Percentiles rank a stretch among this genome's conserved stretches.
phyloP scores from a whole-genome alignment of 2,888 invertebrate species.

The Leptothorax acervorum region DNA sequence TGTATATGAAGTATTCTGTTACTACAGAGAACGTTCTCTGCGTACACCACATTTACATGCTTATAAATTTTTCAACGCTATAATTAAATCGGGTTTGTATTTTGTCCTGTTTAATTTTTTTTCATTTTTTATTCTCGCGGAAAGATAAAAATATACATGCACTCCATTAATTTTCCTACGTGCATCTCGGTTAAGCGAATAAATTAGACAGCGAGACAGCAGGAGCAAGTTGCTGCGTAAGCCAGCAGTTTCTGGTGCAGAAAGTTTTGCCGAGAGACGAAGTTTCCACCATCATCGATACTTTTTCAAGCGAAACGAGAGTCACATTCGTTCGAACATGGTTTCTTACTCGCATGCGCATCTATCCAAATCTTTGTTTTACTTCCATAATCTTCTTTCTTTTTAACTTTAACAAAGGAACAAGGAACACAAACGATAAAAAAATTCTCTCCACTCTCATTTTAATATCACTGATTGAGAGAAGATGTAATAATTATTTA shows the following conservation, averaged over 20 bases:
- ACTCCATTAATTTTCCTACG: constrained; percentile 20
- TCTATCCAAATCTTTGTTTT: constrained; percentile 21
- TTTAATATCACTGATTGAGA: not conserved
- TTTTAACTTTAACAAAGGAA: not conserved
- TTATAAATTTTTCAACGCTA: not conserved
- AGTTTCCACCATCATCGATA: constrained; percentile 36
- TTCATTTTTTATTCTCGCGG: not conserved
- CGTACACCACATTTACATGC: constrained; percentile 13
- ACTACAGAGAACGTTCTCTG: not conserved
- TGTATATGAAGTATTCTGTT: not conserved
- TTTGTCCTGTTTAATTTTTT: not conserved
- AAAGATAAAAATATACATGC: constrained; percentile 28
- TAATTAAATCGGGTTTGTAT: not conserved
- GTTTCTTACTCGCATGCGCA: constrained; percentile 32
- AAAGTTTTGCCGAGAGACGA: constrained; percentile 39
- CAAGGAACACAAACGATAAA: not conserved
- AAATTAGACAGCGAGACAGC: constrained; percentile 24
- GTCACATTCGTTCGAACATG: constrained; percentile 28
- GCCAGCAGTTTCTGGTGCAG: constrained; percentile 29
- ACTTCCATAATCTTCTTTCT: constrained; percentile 5
- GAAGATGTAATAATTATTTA: not conserved
- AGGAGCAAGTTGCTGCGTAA: constrained; percentile 35
- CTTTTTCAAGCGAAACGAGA: constrained; percentile 31
- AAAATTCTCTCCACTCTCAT: not conserved
- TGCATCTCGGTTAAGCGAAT: constrained; percentile 25